Evolutionary conservation across 2,888 invertebrate genomes (phyloP).

Genomic region (Hipparchia sbordonii): DNA sequence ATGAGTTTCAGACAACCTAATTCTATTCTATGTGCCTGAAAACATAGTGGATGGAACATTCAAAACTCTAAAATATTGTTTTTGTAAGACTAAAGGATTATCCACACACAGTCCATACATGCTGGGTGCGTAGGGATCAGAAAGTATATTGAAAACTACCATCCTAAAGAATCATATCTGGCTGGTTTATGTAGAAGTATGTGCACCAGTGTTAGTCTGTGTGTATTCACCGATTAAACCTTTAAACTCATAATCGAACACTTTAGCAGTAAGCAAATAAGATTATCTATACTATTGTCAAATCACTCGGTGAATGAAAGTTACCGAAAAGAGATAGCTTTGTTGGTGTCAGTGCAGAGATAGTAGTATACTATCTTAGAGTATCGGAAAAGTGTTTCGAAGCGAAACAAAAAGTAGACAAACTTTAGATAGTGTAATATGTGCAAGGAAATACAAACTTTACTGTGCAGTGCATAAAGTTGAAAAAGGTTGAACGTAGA

Average conservation of each 20-base stretch:
- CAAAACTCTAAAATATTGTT: conserved; percentile 14
- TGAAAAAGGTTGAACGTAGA: conserved; percentile 62
- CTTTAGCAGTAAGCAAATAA: conserved; percentile 39
- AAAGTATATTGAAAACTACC: conserved; percentile 44
- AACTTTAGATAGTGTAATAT: conserved; percentile 61
- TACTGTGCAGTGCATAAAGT: conserved; percentile 79
- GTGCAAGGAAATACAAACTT: conserved; percentile 77
- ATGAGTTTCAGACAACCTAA: conserved; percentile 14
- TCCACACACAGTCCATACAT: conserved; percentile 24
- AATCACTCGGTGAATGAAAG: conserved; percentile 51
- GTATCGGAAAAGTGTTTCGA: conserved; percentile 60
- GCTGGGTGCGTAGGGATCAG: conserved; percentile 59
- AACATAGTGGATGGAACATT: conserved; percentile 15
- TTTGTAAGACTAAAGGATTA: conserved; percentile 4
- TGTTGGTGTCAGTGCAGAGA: conserved; percentile 64
- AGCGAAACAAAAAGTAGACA: conserved; percentile 66
- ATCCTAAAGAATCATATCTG: conserved; percentile 61
- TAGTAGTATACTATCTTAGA: conserved; percentile 52
- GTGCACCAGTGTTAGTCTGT: conserved; percentile 72
- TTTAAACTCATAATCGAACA: conserved; percentile 51
- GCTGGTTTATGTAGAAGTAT: conserved; percentile 83
- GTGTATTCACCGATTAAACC: conserved; percentile 54
- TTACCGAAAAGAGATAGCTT: conserved; percentile 55
- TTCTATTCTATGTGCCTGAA: conserved; percentile 17
- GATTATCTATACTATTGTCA: conserved; percentile 42